Base-by-base conservation (phyloP, 2,113 vertebrate species). In the Herpetotheres cachinnans region DNA sequence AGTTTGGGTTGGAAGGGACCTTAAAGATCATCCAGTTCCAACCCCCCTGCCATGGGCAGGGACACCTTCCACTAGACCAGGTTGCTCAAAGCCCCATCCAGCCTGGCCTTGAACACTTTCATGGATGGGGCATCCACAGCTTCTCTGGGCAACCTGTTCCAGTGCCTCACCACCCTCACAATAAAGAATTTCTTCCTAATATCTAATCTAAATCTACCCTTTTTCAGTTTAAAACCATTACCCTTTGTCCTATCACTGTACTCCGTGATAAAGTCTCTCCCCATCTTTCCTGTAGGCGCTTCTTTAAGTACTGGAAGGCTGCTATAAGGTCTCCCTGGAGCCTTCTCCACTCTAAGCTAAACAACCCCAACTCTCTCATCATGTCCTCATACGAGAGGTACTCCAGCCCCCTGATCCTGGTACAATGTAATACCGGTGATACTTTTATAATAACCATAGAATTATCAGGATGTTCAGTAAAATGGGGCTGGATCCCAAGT, bases 11-110 rank as follows among this genome's bases (percentile, higher is more conserved):
- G 10, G 32, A 77, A 67, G 16, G 10, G 6, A 54, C 32, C 7
- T 55, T 36, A 21, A 61, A 32, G 18, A 6, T n/a, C 32, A 32
- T 5, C 10, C 16, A 11, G 1, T 30, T 71, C 42, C n/a, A 32
- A 7, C 4, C 5, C 4, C 10, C 4, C 9, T 59, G 55, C 9
- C 30, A 17, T 0, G 0, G 20, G 1, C 16, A 72, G 26, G 16
- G 25, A 34, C 52, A 40, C 6, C 24, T 65, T 10, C 11, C 15
- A 26, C 27, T 20, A 32, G 17, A 40, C 5, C 3, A 10, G 11
- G 3, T 52, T 56, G 26, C 32, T 34, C n/a, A 9, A 11, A 56
- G 13, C 7, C 3, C 3, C 15, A 13, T 67, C 13, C 25, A 40
- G 3, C 34, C 18, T 63, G 42, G 7, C 1, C 34, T 30, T 67